Base-by-base conservation (phyloP, 2,797 vertebrate species). In the Hozukius guyotensis region DNA sequence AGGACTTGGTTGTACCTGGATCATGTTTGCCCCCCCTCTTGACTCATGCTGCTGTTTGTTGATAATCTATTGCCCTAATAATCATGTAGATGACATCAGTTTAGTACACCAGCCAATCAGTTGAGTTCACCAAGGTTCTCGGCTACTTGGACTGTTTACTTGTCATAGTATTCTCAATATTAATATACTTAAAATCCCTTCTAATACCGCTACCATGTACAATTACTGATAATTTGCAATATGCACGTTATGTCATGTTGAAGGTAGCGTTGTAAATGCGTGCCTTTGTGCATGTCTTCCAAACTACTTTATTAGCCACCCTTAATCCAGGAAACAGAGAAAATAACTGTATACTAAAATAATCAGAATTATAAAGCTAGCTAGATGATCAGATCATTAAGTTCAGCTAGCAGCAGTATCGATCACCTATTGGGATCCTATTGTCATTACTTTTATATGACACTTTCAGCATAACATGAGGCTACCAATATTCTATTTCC, bases 1-100 rank as follows among this genome's bases (percentile, higher is more conserved):
- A 11, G 59, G 56, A 57, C 56, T 62, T 22, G 24, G 18, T 65
- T 62, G 25, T 16, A 61, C 42, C 20, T 64, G 32, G 8, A 22
- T 66, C 49, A 4, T 8, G 11, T 38, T 57, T 57, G 24, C 20
- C 20, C 20, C 31, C 20, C 6, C 13, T 5, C 36, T 0, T 68
- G 60, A 63, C 67, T 60, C 25, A 31, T 42, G 14, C 11, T 70
- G 72, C 71, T 59, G 11, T 83, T 65, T 78, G 64, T 65, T 80
- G 24, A 52, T 76, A 61, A 72, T 69, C 25, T 70, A 34, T 32
- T 76, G 73, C 24, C 24, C n/a, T n/a, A 53, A 53, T 53, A 53
- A 11, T 53, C 20, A 22, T 75, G 11, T 24, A 42, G 10, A 61
- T 80, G 31, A 53, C 57, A 57, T 29, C 11, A 34, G 25, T 72